These are phyloP conservation scores for Drosophila nigromelanica DNA, from an alignment of 1,140 invertebrate genomes.

Conservation along the genomic window DNA sequence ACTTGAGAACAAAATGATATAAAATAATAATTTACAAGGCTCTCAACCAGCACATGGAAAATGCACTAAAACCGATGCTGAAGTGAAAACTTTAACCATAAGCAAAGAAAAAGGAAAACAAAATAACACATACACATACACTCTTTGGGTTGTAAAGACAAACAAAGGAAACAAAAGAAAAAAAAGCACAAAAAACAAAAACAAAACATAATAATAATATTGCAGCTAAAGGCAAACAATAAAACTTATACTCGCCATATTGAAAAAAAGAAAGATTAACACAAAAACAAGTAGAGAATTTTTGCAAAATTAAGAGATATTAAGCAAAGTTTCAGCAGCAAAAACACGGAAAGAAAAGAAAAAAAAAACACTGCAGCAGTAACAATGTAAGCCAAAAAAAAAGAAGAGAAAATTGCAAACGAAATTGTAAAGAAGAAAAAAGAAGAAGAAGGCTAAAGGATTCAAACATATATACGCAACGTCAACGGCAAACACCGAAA, in stretches of 20 bases:
- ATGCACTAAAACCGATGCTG: constrained; percentile 32
- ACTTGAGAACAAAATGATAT: constrained; percentile 27
- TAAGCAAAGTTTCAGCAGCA: constrained; percentile 35
- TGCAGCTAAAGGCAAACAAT: constrained; percentile 66
- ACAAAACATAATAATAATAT: constrained; percentile 42
- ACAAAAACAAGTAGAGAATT: constrained; percentile 30
- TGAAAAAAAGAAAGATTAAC: constrained; percentile 44
- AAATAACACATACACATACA: constrained; percentile 45
- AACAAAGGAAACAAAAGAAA: constrained; percentile 41
- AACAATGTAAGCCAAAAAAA: constrained; percentile 64
- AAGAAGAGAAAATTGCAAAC: constrained; percentile 23
- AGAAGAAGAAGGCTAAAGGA: constrained; percentile 18
- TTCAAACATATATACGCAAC: constrained; percentile 65
- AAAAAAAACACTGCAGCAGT: constrained; percentile 20
- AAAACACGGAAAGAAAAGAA: constrained; percentile 12
- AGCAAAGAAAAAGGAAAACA: constrained; percentile 16
- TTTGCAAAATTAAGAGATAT: constrained; percentile 63
- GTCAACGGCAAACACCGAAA: constrained; percentile 73
- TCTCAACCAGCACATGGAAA: constrained; percentile 12
- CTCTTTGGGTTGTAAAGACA: constrained; percentile 72
- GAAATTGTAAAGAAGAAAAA: constrained; percentile 30
- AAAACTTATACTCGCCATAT: constrained; percentile 81
- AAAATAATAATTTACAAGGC: constrained; percentile 50
- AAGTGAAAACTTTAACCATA: constrained; percentile 54
- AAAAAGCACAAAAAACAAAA: constrained; percentile 29